Percentiles rank a stretch among this genome's conserved stretches.
phyloP scores from a whole-genome alignment of 2,888 invertebrate species.

The Limenitis camilla region DNA sequence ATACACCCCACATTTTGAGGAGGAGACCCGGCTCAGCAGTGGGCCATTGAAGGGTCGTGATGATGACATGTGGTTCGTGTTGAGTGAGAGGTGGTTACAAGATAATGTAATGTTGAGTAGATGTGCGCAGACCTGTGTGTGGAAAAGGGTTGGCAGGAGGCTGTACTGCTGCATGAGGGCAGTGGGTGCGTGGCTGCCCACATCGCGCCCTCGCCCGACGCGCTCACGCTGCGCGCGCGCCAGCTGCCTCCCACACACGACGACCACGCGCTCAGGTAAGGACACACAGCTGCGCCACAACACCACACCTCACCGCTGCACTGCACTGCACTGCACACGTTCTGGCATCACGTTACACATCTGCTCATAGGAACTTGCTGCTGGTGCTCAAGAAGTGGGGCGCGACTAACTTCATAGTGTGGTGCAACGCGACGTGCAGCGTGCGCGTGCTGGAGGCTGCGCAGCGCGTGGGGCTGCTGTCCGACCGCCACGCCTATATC shows the following conservation, averaged over 20 bases:
- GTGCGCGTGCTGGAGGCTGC: constrained; percentile 56
- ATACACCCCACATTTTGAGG: too few species aligned
- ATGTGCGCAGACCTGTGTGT: constrained; percentile 42
- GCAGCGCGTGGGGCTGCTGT: constrained; percentile 60
- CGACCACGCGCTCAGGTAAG: constrained; percentile 43
- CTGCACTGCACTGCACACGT: too few species aligned
- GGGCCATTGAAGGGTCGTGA: too few species aligned
- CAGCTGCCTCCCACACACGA: constrained; percentile 49
- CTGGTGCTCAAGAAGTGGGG: constrained; percentile 55
- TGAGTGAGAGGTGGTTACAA: neutral
- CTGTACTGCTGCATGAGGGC: constrained; percentile 58
- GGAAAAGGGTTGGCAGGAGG: constrained; percentile 53
- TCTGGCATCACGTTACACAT: too few species aligned
- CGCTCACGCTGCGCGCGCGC: constrained; percentile 40
- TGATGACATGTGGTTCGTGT: too few species aligned
- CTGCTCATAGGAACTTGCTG: constrained; percentile 39
- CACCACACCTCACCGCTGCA: neutral
- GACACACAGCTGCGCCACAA: neutral
- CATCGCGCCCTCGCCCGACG: constrained; percentile 30
- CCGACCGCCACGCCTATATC: constrained; percentile 47
- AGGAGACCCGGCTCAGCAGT: too few species aligned
- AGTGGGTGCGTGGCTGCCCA: constrained; percentile 31
- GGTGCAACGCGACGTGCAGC: constrained; percentile 39
- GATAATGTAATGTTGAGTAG: constrained; percentile 25
- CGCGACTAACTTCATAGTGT: constrained; percentile 30